Conservation (phyloP, 2,113 vertebrate genomes). For the crab-eating macaque (Macaca fascicularis) region T2T-MFA8v1.1 NC_088377.1:108303001-108303500, state of each 20-base stretch:
- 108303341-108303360: neutral
- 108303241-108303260: neutral
- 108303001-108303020: neutral
- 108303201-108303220: fast-evolving
- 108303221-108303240: neutral
- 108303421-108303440: neutral
- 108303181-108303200: neutral
- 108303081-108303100: neutral
- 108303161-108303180: neutral
- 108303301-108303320: fast-evolving
- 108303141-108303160: neutral
- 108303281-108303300: neutral
- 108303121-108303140: neutral
- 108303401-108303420: neutral
- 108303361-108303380: neutral
- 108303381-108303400: neutral
- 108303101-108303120: neutral
- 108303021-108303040: fast-evolving
- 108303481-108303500: no score
- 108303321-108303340: fast-evolving
- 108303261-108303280: neutral
- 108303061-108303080: neutral
- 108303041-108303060: neutral
- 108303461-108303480: neutral
- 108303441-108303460: neutral